These are phyloP conservation scores for Phocides pigmalion DNA, from an alignment of 1,140 invertebrate genomes.

Conservation along the genomic window DNA sequence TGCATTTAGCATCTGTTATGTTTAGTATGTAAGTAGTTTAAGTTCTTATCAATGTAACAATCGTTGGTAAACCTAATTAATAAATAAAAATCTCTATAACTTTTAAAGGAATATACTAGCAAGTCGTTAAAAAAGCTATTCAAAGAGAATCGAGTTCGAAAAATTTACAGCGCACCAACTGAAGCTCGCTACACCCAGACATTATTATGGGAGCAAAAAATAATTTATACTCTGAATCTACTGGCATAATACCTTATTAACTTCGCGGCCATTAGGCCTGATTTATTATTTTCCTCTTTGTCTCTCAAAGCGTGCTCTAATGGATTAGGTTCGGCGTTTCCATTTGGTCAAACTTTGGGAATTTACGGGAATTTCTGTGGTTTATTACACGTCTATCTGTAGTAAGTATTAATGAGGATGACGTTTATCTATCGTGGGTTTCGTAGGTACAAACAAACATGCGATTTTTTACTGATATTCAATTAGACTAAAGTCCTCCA, in stretches of 20 bases:
- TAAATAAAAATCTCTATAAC: no score
- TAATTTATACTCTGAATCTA: constrained; percentile 13
- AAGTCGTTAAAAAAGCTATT: no score
- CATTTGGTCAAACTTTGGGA: constrained; percentile 8
- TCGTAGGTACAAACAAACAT: no score
- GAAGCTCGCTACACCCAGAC: constrained; percentile 3
- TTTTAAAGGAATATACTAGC: no score
- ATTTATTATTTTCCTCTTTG: constrained; percentile 16
- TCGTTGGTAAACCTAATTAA: no score
- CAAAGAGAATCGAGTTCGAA: not conserved
- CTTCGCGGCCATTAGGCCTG: constrained; percentile 4
- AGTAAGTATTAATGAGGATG: not conserved
- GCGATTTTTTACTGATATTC: no score
- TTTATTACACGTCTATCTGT: not conserved
- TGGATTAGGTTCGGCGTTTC: constrained; percentile 8
- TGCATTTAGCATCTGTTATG: no score
- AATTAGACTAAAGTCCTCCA: no score
- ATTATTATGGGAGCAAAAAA: constrained; percentile 12
- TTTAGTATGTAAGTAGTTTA: no score
- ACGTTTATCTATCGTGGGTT: no score
- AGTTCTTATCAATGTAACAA: no score
- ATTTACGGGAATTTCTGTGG: not conserved
- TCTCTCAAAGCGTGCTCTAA: constrained; percentile 12
- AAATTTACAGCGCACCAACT: not conserved
- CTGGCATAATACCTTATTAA: constrained; percentile 22